These are phyloP conservation scores for Aramus guarauna DNA, from an alignment of 2,113 vertebrate species.

Conservation along the genomic window DNA sequence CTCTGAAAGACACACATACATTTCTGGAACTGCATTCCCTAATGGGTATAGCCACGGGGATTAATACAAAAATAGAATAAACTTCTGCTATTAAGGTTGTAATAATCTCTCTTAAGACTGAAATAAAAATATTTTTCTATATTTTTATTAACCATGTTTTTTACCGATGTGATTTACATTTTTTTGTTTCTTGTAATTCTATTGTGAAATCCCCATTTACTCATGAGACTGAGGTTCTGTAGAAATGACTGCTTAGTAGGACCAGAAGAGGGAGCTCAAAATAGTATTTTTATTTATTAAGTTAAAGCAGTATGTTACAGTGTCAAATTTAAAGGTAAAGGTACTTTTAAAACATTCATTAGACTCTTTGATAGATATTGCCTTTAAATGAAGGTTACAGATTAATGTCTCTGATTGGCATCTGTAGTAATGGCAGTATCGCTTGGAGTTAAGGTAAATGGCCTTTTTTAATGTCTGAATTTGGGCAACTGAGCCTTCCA, in stretches of 20 bases:
- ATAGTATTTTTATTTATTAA: not conserved
- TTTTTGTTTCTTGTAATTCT: not conserved
- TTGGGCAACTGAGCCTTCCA: not conserved
- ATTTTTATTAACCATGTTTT: not conserved
- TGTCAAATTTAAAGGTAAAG: not conserved
- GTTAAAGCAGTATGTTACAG: not conserved
- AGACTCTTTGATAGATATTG: not conserved
- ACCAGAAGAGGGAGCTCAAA: slow-evolving; percentile 47
- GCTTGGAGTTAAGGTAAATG: not conserved
- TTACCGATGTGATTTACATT: not conserved
- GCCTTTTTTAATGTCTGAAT: not conserved
- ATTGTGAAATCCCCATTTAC: not conserved
- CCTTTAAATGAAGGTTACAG: not conserved
- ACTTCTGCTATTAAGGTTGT: not conserved
- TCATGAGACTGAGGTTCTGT: not conserved
- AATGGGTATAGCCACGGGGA: rapidly evolving
- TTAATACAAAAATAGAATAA: not conserved
- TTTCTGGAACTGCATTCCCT: not conserved
- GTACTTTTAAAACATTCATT: not conserved
- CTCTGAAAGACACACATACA: not conserved
- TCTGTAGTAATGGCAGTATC: not conserved
- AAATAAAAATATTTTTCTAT: not conserved
- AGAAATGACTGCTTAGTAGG: not conserved
- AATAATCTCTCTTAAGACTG: not conserved
- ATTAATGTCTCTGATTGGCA: not conserved